phyloP scores from a whole-genome alignment of 2,888 invertebrate species.

The Platerodrilus igneus region DNA sequence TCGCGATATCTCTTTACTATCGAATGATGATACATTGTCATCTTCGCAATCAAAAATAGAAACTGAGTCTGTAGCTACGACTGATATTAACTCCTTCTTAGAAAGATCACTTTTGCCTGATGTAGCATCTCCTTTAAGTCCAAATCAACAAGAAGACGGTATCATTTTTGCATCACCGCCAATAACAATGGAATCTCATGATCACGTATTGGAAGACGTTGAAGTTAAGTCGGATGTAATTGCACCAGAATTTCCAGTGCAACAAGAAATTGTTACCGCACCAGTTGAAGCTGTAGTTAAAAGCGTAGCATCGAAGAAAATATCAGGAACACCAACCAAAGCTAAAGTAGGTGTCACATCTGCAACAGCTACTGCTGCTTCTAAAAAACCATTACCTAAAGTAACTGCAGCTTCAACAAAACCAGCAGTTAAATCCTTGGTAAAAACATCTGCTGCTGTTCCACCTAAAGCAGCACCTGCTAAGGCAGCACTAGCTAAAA shows the following conservation, averaged over 20 bases:
- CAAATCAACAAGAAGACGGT: conserved; percentile 5
- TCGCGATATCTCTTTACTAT: too few species aligned
- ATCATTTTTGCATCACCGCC: not conserved
- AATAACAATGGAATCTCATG: not conserved
- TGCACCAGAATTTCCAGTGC: conserved; percentile 37
- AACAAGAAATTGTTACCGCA: conserved; percentile 32
- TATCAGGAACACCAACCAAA: conserved; percentile 10
- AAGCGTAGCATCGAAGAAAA: conserved; percentile 8
- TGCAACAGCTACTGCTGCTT: conserved; percentile 29
- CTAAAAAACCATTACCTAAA: conserved; percentile 33
- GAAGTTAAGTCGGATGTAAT: conserved; percentile 35
- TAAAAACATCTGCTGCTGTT: conserved; percentile 7
- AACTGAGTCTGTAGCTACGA: conserved; percentile 29
- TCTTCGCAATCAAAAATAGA: too few species aligned
- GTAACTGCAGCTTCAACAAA: conserved; percentile 26
- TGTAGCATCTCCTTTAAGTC: conserved; percentile 33
- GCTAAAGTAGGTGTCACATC: conserved; percentile 21
- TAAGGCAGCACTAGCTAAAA: conserved; percentile 18
- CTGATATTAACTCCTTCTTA: conserved; percentile 35
- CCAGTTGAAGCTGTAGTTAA: conserved; percentile 32
- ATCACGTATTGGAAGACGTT: conserved; percentile 5
- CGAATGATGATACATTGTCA: too few species aligned
- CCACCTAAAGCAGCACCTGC: conserved; percentile 23
- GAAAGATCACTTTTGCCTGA: conserved; percentile 34
- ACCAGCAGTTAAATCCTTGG: conserved; percentile 18